These are phyloP conservation scores for Babyrousa celebensis DNA, from an alignment of 2,797 vertebrate species.

Conservation along the genomic window DNA sequence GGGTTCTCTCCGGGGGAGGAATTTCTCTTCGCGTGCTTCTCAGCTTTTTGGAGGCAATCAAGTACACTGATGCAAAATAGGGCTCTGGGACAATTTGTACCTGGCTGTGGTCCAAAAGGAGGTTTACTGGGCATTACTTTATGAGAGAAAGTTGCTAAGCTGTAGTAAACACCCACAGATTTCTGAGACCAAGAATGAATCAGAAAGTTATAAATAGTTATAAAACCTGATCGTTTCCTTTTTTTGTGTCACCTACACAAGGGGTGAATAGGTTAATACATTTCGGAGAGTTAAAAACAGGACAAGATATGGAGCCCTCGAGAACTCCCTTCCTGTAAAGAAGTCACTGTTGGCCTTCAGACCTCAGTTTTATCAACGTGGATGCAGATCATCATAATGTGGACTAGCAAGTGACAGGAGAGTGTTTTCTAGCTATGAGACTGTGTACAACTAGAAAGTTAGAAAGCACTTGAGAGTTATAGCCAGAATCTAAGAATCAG, in stretches of 20 bases:
- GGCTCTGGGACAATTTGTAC: neutral
- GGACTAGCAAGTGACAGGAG: neutral
- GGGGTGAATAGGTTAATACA: conserved; percentile 57
- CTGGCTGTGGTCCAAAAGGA: conserved; percentile 17
- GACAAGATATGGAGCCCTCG: neutral
- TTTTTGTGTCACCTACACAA: conserved; percentile 56
- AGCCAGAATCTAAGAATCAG: neutral
- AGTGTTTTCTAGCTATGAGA: neutral
- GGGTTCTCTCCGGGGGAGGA: neutral
- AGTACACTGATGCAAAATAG: neutral
- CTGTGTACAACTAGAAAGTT: neutral
- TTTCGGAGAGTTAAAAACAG: conserved; percentile 41
- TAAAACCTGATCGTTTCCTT: conserved; percentile 67
- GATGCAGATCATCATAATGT: neutral
- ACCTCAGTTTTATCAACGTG: neutral
- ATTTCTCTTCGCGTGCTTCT: neutral
- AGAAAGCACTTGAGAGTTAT: neutral
- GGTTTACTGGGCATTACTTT: conserved; percentile 43
- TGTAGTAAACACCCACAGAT: conserved; percentile 74
- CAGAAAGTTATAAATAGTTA: conserved; percentile 79
- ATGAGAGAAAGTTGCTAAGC: conserved; percentile 72
- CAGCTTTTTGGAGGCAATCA: neutral
- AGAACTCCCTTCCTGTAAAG: neutral
- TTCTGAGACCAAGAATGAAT: conserved; percentile 73
- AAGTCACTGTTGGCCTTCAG: neutral